Evolutionary conservation across 1,140 invertebrate species (phyloP), one percentile per base, ranked within the genome.

Genomic region (Danaus plexippus): DNA sequence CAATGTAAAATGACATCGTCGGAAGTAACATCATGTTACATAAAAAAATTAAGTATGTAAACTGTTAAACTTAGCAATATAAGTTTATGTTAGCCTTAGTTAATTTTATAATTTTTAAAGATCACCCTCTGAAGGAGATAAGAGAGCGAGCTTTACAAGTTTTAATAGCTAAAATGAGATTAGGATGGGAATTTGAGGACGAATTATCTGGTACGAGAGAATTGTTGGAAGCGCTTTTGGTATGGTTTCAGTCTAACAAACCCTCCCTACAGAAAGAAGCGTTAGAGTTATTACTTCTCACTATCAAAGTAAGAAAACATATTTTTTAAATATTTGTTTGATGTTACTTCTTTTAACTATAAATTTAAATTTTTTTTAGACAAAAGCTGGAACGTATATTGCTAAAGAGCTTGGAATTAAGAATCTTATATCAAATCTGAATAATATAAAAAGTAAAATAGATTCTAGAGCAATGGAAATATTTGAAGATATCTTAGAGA

Each of bases 81-180:
- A 44, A 32, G 22, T 32, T 32, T 32, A 32, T 3, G 0, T 22
- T 22, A 2, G 22, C 22, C 2, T 8, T 32, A 32, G 12, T 43
- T 11, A 32, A 44, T 9, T 43, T 41, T 43, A 11, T 50, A 46
- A 43, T 52, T 54, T 15, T 64, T 59, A 42, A 49, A 75, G 83
- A 63, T 62, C 78, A 86, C 56, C 83, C 81, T 9, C 51, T 86
- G 18, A 78, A 71, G 65, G 83, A 86, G 73, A 86, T 86, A 54
- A 73, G 83, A 54, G 81, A 86, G 55, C 69, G 83, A 6, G 71
- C 83, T 6, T 55, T 86, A 8, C 64, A 80, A 42, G 52, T 82
- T 43, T 61, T 86, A 40, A 57, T 64, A 43, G 64, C 74, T 9
- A 86, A 85, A 55, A 61, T 85, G 45, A 66, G 66, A 12, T 59